Evolutionary conservation across 2,113 vertebrate genomes (phyloP), one percentile per base, ranked within the genome.

Genomic region (Chloroceryle aenea): DNA sequence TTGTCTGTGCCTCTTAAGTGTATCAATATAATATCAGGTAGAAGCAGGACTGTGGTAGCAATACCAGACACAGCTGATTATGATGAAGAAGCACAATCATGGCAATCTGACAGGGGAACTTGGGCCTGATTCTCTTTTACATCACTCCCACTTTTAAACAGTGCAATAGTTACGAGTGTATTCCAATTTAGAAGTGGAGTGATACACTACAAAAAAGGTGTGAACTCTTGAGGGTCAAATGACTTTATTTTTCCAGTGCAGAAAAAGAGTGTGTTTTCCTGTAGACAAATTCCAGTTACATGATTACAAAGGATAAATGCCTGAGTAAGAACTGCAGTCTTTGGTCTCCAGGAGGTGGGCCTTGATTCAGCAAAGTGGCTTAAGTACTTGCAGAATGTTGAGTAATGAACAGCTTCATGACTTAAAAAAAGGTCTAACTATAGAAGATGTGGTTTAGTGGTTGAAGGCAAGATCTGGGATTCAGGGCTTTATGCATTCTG

Each of bases 371-470:
- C 83, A 93, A 86, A 43, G 53, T 85, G 47, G 47, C 90, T 78
- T 94, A 96, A 90, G 15, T 71, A 74, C 74, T 95, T 94, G 83
- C 64, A 93, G 73, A 93, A 92, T 45, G 36, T 92, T 95, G 89
- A 92, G 86, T 93, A 96, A 94, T 88, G 67, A 82, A 73, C 69
- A 93, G 64, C 40, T 71, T 29, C 68, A 67, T 78, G 85, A 86
- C 92, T 95, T 90, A 90, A 92, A 75, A 34, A 79, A 72, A 32
- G 55, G 40, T 72, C 90, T 94, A 81, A 85, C 80, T 90, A 79
- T 38, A 94, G 87, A 96, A 94, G 90, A 96, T 97, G 95, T 95
- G 90, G 92, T 94, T 97, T 96, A 93, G 93, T 95, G 96, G 88
- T 94, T 93, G 85, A 92, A 95, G 93, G 56, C 76, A 0, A 88